Base-by-base conservation (phyloP, 2,888 invertebrate species). In the Antheraea yamamai region DNA sequence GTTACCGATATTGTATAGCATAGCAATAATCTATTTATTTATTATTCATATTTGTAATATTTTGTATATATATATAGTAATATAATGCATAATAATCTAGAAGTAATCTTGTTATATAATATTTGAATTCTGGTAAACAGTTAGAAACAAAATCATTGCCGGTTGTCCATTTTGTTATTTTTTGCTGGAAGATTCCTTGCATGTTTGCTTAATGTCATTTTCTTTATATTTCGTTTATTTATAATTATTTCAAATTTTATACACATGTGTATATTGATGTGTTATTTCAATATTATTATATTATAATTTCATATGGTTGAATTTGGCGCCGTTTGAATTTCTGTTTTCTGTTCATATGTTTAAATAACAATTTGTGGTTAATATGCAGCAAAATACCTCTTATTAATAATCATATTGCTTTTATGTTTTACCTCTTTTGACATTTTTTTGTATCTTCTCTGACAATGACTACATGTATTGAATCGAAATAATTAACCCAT, bases 271-370 rank as follows among this genome's bases (percentile, higher is more conserved):
- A 61, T 61, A 61, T 61, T 23, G 2, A 61, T 61, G 23, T 61
- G n/a, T 23, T 61, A 61, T 23, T n/a, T 23, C 3, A 61, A 61
- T 23, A 1, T 61, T 23, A 61, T 12, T 23, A 23, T 23, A 61
- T n/a, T 7, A 61, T 61, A 12, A 66, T 30, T 30, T 26, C 26
- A 70, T 70, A 70, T 70, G 70, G 70, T 70, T 70, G 70, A 70
- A 70, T 39, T 70, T 70, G 70, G 20, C 39, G 39, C 68, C 20
- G 39, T 35, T 64, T 35, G 20, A 68, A 8, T 18, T 6, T 20
- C 20, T 7, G 30, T 68, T 35, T 64, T 64, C 64, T 68, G 30
- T 30, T 30, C 4, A 6, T 58, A 23, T 30, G 26, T 66, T 6
- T 66, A 14, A 68, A 68, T 35, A 68, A 68, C 30, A 68, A 6